Conservation (phyloP, 1,140 invertebrate genomes). For the Trichonephila inaurata region DNA sequence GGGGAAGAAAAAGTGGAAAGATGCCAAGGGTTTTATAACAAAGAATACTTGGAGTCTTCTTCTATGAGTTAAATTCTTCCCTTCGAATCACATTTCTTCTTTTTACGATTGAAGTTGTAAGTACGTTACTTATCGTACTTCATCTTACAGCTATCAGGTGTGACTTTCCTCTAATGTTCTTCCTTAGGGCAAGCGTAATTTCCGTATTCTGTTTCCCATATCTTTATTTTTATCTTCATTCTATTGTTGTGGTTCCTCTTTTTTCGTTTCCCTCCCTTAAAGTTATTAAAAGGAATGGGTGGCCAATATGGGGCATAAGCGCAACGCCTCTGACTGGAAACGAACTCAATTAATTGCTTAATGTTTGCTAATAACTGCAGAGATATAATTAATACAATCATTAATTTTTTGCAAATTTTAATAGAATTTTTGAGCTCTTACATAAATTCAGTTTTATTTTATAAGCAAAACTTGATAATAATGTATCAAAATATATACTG, state of each 20-base stretch:
- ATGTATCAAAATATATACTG: too few species aligned
- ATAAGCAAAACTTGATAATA: too few species aligned
- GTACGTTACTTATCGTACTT: constrained; percentile 46
- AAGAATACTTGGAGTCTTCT: constrained; percentile 36
- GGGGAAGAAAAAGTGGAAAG: constrained; percentile 40
- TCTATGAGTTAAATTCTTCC: constrained; percentile 35
- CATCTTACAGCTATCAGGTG: constrained; percentile 57
- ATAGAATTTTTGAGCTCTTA: too few species aligned
- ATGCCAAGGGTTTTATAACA: constrained; percentile 60
- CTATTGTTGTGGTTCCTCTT: neutral
- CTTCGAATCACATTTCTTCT: neutral
- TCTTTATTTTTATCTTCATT: constrained; percentile 18
- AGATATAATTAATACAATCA: too few species aligned
- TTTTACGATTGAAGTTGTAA: constrained; percentile 56
- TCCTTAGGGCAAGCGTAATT: constrained; percentile 51
- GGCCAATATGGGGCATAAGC: neutral
- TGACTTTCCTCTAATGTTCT: constrained; percentile 26
- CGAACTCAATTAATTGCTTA: neutral
- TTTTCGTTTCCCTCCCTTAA: neutral
- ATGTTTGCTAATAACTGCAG: neutral
- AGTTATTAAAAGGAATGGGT: constrained; percentile 28
- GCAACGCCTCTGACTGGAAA: neutral
- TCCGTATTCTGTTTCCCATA: constrained; percentile 22
- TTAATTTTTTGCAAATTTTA: too few species aligned
- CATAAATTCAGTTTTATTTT: too few species aligned